phyloP scores from a whole-genome alignment of 2,797 vertebrate species.

The Enteromius treurensis region DNA sequence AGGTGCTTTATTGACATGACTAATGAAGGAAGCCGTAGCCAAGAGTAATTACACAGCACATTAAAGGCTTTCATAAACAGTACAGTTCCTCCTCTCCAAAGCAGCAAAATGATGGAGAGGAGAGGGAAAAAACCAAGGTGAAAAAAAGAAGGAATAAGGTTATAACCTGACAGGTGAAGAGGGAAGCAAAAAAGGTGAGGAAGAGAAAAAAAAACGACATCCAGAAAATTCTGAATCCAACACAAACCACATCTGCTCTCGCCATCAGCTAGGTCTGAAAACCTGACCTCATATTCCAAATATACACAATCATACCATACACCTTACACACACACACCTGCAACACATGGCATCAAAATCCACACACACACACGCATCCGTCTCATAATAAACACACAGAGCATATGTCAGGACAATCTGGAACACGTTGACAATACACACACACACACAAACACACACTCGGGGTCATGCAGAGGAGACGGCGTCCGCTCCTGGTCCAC shows the following conservation, averaged over 20 bases:
- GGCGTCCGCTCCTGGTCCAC: neutral
- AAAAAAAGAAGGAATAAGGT: slow-evolving; percentile 58
- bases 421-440: slow-evolving; percentile 28
- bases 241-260: slow-evolving; percentile 79
- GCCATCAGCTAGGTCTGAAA: slow-evolving; percentile 69
- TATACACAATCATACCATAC: slow-evolving; percentile 65
- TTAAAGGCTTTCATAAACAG: slow-evolving; percentile 83
- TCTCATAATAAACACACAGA: slow-evolving; percentile 49
- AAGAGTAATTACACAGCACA: slow-evolving; percentile 82
- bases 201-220: slow-evolving; percentile 64
- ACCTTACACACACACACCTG: slow-evolving; percentile 59
- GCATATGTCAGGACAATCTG: slow-evolving; percentile 45
- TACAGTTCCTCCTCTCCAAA: slow-evolving; percentile 76
- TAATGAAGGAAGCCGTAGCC: slow-evolving; percentile 79
- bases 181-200: slow-evolving; percentile 50
- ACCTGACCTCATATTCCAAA: slow-evolving; percentile 66
- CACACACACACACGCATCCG: slow-evolving; percentile 30
- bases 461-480: slow-evolving; percentile 40
- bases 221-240: slow-evolving; percentile 68
- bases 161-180: slow-evolving; percentile 52
- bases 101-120: slow-evolving; percentile 68
- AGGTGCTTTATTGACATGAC: slow-evolving; percentile 79
- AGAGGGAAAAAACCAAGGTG: slow-evolving; percentile 64
- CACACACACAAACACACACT: slow-evolving; percentile 24
- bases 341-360: slow-evolving; percentile 45